Evolutionary conservation across 1,140 invertebrate species (phyloP), one percentile per base, ranked within the genome.

Genomic region (Listronotus bonariensis): DNA sequence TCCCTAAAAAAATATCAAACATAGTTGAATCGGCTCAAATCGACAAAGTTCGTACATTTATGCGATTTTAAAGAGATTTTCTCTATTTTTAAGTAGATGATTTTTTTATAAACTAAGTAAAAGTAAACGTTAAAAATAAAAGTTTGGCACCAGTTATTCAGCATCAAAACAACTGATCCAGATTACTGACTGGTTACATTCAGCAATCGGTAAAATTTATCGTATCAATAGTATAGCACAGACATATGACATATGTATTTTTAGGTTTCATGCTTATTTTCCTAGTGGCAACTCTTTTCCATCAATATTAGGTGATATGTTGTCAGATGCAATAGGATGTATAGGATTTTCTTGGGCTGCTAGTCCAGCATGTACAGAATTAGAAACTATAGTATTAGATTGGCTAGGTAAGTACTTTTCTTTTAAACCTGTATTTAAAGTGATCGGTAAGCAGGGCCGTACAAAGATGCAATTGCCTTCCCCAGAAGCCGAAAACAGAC

Each of bases 321-420:
- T 99, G 38, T 90, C 92, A 11, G 92, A 95, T 77, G 95, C 92
- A 11, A 93, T 99, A 65, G 96, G 95, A 1, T 97, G 95, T 77
- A 94, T 99, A 69, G 97, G 97, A 72, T 99, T 99, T 81, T 98
- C 97, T 18, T 99, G 97, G 97, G 74, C 72, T 18, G 93, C 97
- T 6, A 96, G 95, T 82, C 97, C 97, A 2, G 95, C 96, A 0
- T 97, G 94, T 77, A 98, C 96, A 3, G 97, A 99, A 82, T 80
- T 99, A 54, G 97, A 99, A 82, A 96, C 93, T 0, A 93, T 99
- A 65, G 93, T 99, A 48, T 80, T 97, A 49, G 96, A 99, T 80
- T 99, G 97, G 97, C 84, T 99, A 70, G 97, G 95, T 90, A 85
- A 86, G 86, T 85, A 26, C 1, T 26, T 26, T 26, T n/a, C n/a